phyloP scores from a whole-genome alignment of 2,888 invertebrate species.

The Eupithecia exiguata region DNA sequence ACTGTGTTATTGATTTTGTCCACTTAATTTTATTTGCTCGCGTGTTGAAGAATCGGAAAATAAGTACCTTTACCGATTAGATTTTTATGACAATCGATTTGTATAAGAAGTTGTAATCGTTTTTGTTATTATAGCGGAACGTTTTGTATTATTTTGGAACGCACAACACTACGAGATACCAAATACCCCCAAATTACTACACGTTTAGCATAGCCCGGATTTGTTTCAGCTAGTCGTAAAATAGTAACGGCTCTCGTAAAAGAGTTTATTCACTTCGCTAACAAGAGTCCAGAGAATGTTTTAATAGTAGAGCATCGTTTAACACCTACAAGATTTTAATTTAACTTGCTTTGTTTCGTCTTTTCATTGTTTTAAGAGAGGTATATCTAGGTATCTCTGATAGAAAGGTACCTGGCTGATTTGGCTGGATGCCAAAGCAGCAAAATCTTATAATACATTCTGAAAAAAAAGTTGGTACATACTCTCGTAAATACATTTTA shows the following conservation, averaged over 20 bases:
- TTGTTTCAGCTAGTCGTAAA: constrained; percentile 34
- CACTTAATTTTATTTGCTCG: too few species aligned
- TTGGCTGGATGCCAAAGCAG: too few species aligned
- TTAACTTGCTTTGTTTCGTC: background rate
- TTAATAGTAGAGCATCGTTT: background rate
- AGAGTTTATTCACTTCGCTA: constrained; percentile 16
- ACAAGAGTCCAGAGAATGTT: constrained; percentile 9
- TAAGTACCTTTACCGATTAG: too few species aligned
- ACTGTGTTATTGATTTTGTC: too few species aligned
- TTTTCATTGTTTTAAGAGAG: background rate
- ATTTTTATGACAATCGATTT: too few species aligned
- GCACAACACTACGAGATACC: constrained; percentile 7
- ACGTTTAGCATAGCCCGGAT: constrained; percentile 31
- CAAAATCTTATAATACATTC: too few species aligned
- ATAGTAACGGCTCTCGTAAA: constrained; percentile 25
- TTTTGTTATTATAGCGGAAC: too few species aligned
- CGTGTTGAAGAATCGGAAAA: too few species aligned
- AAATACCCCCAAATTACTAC: constrained; percentile 20
- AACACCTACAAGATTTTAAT: background rate
- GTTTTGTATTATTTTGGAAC: too few species aligned
- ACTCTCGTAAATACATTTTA: too few species aligned
- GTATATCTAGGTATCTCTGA: background rate
- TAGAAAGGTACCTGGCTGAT: background rate
- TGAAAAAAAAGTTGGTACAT: too few species aligned
- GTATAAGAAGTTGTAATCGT: too few species aligned